Base-by-base conservation (phyloP, 2,797 vertebrate genomes). In the Accipiter minullus region DNA sequence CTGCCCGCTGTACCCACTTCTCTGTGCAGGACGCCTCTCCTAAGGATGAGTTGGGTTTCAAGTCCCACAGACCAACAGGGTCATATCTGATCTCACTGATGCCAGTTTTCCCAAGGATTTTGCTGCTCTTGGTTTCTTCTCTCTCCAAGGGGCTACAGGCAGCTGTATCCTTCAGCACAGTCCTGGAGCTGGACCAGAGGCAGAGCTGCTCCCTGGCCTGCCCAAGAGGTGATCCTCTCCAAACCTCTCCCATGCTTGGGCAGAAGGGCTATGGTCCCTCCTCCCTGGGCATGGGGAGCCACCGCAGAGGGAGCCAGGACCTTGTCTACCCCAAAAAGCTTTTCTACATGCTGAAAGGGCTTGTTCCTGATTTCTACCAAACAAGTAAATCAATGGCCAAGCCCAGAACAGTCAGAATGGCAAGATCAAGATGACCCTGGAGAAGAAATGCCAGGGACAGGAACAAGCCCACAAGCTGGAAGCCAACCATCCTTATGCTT, bases 1-100 rank as follows among this genome's bases (percentile, higher is more conserved):
- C 11, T 1, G 4, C 25, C n/a, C 4, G 1, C 55, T 7, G 1
- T 3, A 16, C 31, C 8, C 48, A 15, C 2, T 3, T 13, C 44
- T 38, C 60, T 3, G 5, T 0, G 7, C 9, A 10, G 50, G 23
- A 55, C n/a, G 20, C 14, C 14, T 45, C 64, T 58, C 47, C 59
- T 14, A 17, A 27, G 31, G 38, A 66, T 0, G 5, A 68, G 36
- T 0, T 64, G 68, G 4, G 5, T n/a, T 60, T 66, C 72, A 68
- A 73, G 55, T 14, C 27, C 53, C 27, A 25, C 36, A 36, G 10
- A 68, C n/a, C 40, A 69, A 12, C 12, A 6, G 40, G 32, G 48
- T 40, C 34, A 55, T 29, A 16, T 31, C 38, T 52, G n/a, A 26
- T 63, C 58, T 56, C 68, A 21, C 12, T 23, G 31, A 80, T 19